Evolutionary conservation across 2,888 invertebrate species (phyloP).

Genomic region (Epiperipatus broadwayi): DNA sequence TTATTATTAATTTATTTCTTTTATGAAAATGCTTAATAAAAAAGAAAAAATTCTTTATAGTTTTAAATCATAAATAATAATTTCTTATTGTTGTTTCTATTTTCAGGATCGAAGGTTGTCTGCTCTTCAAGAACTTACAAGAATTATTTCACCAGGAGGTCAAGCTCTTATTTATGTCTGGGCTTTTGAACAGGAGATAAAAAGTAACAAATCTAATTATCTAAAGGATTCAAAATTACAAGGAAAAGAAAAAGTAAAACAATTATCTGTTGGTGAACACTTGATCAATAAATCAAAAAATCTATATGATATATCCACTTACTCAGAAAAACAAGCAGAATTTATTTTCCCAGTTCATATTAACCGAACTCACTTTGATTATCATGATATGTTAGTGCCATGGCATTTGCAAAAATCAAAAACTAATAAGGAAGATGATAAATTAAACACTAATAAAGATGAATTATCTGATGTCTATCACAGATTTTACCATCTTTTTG

Average conservation of each 20-base stretch:
- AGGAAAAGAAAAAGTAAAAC: constrained; percentile 4
- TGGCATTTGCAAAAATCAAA: constrained; percentile 54
- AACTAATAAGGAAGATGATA: constrained; percentile 24
- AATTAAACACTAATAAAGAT: constrained; percentile 22
- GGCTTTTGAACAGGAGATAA: constrained; percentile 67
- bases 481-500: constrained; percentile 83
- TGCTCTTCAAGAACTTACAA: constrained; percentile 55
- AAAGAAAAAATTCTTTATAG: no score
- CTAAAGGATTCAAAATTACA: constrained; percentile 40
- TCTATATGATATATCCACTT: constrained; percentile 9
- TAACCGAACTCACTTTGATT: constrained; percentile 70
- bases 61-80: no score
- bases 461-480: constrained; percentile 38
- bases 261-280: not conserved
- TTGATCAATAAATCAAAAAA: not conserved
- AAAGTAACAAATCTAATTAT: constrained; percentile 46
- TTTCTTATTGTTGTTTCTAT: no score
- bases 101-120: constrained; percentile 46
- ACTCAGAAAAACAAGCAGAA: not conserved
- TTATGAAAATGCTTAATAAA: no score
- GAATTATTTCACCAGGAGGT: constrained; percentile 51
- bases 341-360: constrained; percentile 56
- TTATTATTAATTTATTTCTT: no score
- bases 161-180: constrained; percentile 76
- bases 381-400: constrained; percentile 80